Evolutionary conservation across 2,113 vertebrate species (phyloP).

Genomic region (Crotalus helleri): DNA sequence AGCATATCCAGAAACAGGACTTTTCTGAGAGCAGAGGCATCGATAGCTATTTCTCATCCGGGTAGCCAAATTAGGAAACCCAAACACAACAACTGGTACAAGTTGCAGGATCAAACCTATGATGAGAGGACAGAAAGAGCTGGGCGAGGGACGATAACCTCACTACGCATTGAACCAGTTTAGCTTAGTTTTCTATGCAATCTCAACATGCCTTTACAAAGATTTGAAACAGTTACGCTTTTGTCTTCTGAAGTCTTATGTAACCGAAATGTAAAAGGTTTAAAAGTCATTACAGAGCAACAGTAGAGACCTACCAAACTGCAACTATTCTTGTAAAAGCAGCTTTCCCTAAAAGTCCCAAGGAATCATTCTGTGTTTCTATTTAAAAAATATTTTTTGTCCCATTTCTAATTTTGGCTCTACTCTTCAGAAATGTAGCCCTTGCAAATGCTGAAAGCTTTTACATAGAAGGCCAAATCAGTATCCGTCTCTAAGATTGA

Average conservation of each 20-base stretch:
- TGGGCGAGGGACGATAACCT: background rate
- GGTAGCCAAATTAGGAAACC: background rate
- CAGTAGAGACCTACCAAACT: background rate
- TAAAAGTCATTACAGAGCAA: background rate
- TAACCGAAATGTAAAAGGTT: background rate
- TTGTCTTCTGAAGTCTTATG: background rate
- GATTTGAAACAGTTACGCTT: conserved; percentile 28
- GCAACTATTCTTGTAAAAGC: background rate
- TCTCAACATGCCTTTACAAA: background rate
- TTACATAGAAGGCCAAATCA: background rate
- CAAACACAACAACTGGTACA: background rate
- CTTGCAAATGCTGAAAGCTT: conserved; percentile 18
- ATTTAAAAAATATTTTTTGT: background rate
- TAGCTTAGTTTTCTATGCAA: background rate
- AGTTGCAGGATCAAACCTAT: background rate
- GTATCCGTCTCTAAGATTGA: background rate
- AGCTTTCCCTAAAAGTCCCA: background rate
- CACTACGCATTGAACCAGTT: background rate
- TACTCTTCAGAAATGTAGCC: background rate
- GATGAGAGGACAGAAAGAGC: background rate
- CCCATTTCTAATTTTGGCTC: background rate
- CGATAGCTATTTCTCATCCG: background rate
- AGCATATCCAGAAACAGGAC: background rate
- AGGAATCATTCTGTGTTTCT: background rate
- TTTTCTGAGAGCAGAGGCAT: background rate